Base-by-base conservation (phyloP, 2,797 vertebrate species). In the Alosa sapidissima region DNA sequence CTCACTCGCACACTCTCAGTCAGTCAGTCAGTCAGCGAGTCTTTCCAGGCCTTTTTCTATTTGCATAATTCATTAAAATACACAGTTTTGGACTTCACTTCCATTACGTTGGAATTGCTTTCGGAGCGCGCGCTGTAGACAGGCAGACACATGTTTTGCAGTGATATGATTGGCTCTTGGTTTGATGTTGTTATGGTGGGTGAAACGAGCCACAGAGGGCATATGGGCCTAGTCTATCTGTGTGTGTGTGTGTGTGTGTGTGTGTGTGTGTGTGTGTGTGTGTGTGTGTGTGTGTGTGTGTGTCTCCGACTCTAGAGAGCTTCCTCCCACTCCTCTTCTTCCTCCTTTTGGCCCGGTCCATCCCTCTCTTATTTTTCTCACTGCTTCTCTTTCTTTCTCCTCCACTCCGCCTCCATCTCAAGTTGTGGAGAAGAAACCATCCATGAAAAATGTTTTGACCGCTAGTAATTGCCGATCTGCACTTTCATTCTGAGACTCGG, bases 401-500 rank as follows among this genome's bases (percentile, higher is more conserved):
- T 84, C 82, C 86, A 60, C 84, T 88, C 89, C 81, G 36, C 47
- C 65, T 88, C 83, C 72, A 82, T 91, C 88, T 87, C 87, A 89
- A 85, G 86, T 88, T 88, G 87, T 89, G 88, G 90, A 85, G 89
- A 81, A 92, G 87, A 93, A 93, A 90, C 91, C 91, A 92, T 93
- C 92, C 92, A 91, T 93, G 91, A 91, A 93, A 94, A 94, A 92
- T 91, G 89, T 92, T 93, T 93, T 93, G 91, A 93, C 92, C 89
- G 85, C 62, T 88, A 87, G 82, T 94, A 94, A 95, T 95, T 94
- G 91, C 90, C 11, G 83, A 89, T 91, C 90, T 88, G 90, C 82
- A 85, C 91, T 89, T 87, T 90, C 91, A 90, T 89, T 58, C 55
- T 36, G 68, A 41, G 33, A 16, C 33, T 75, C 13, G 33, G 68